Evolutionary conservation across 2,888 invertebrate species (phyloP).

Genomic region (Apodemia mormo): DNA sequence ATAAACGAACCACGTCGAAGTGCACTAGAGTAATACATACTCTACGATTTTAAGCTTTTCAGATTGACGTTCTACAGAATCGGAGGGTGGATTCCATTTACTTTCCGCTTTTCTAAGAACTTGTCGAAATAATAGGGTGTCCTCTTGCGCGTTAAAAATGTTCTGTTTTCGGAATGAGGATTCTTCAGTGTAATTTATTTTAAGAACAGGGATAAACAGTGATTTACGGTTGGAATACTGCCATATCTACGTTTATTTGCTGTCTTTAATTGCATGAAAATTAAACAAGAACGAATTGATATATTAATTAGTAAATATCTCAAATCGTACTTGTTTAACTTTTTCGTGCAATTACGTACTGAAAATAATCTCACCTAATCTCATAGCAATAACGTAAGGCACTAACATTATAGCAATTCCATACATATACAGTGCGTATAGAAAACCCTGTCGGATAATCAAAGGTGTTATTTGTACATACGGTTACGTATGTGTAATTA

Average conservation of each 20-base stretch:
- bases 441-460: too few relatives aligned
- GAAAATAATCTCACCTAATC: too few relatives aligned
- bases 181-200: not conserved
- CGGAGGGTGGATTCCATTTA: slow-evolving; percentile 44
- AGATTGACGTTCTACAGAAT: slow-evolving; percentile 46
- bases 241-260: not conserved
- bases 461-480: too few relatives aligned
- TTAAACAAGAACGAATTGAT: not conserved
- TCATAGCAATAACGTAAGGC: too few relatives aligned
- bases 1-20: not conserved
- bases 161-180: not conserved
- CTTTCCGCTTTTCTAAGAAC: slow-evolving; percentile 33
- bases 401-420: too few relatives aligned
- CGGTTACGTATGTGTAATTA: too few relatives aligned
- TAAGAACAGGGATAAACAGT: not conserved
- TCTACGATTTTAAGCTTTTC: slow-evolving; percentile 48
- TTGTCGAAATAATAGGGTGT: slow-evolving; percentile 33
- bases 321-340: too few relatives aligned
- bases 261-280: not conserved
- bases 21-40: not conserved
- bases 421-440: too few relatives aligned
- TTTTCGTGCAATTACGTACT: too few relatives aligned
- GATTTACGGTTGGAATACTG: not conserved
- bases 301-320: not conserved
- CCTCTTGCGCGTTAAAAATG: slow-evolving; percentile 19